A percentile compares a stretch with the other conserved stretches of the same genome.
Evolutionary conservation across 1,140 invertebrate species (phyloP).

Genomic region (Colletes gigas): DNA sequence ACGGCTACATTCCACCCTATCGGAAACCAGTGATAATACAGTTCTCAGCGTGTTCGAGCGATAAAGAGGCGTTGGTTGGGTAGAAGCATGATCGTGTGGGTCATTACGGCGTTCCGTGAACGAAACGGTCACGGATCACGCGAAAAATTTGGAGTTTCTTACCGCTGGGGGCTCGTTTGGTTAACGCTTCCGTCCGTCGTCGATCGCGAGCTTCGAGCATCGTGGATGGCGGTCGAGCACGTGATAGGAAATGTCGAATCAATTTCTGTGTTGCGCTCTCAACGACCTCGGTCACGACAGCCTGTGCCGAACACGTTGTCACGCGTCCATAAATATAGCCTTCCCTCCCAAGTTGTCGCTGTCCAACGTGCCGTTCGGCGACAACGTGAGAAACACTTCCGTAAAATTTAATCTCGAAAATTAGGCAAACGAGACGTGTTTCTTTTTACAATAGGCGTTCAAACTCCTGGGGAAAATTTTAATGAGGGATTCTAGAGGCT

Average conservation of each 20-base stretch:
- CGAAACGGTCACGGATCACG: conserved; percentile 5
- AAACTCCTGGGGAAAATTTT: too few species aligned
- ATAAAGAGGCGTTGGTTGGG: not conserved
- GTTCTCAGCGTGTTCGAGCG: too few species aligned
- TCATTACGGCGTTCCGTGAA: conserved; percentile 6
- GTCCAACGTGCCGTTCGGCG: too few species aligned
- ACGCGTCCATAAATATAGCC: not conserved
- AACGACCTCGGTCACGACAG: not conserved
- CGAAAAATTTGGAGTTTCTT: conserved; percentile 10
- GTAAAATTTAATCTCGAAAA: too few species aligned
- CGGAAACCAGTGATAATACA: not conserved
- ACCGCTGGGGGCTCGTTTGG: not conserved
- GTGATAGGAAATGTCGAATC: conserved; percentile 18
- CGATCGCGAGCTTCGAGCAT: not conserved
- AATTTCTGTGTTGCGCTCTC: not conserved
- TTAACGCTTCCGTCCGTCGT: not conserved
- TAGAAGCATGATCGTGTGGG: not conserved
- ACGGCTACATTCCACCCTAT: not conserved
- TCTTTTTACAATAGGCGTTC: too few species aligned
- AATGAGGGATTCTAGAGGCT: too few species aligned
- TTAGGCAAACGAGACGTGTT: too few species aligned
- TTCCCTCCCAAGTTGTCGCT: too few species aligned
- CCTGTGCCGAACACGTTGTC: not conserved
- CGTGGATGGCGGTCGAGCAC: not conserved
- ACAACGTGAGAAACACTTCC: too few species aligned